Conservation (phyloP, 2,888 invertebrate species). For the Amiota mariae region DNA sequence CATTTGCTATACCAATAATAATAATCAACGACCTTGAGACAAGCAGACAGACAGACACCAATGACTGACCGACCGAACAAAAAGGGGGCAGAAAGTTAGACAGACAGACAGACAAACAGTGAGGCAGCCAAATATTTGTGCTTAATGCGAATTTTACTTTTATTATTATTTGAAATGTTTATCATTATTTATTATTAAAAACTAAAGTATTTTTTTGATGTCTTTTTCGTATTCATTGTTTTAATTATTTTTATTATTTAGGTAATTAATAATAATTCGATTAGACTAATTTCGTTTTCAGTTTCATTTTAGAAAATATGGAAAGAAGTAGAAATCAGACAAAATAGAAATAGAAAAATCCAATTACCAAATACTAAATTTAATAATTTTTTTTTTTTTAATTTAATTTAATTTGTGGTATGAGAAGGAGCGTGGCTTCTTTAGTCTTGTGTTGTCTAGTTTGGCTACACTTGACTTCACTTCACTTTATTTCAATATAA, state of each 20-base stretch:
- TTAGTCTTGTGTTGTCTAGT: no score
- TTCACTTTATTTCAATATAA: background rate
- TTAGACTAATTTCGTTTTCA: slow-evolving; percentile 17
- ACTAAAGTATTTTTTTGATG: background rate
- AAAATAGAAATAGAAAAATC: background rate
- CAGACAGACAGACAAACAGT: slow-evolving; percentile 25
- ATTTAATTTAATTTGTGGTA: background rate
- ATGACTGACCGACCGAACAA: no score
- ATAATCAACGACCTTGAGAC: slow-evolving; percentile 55
- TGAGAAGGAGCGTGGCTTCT: no score
- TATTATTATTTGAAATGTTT: slow-evolving; percentile 1
- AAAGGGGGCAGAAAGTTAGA: slow-evolving; percentile 32
- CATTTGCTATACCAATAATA: slow-evolving; percentile 20
- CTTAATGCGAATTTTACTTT: background rate
- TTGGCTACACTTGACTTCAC: no score
- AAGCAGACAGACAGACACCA: slow-evolving; percentile 22
- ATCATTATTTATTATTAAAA: background rate
- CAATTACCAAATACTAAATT: background rate
- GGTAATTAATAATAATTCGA: background rate
- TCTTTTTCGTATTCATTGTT: no score
- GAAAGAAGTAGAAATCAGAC: background rate
- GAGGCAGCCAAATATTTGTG: slow-evolving; percentile 13
- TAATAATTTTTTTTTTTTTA: background rate
- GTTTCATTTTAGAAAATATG: background rate
- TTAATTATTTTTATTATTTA: background rate